Base-by-base conservation (phyloP, 1,140 invertebrate species). In the Aphelenchoides avenae region DNA sequence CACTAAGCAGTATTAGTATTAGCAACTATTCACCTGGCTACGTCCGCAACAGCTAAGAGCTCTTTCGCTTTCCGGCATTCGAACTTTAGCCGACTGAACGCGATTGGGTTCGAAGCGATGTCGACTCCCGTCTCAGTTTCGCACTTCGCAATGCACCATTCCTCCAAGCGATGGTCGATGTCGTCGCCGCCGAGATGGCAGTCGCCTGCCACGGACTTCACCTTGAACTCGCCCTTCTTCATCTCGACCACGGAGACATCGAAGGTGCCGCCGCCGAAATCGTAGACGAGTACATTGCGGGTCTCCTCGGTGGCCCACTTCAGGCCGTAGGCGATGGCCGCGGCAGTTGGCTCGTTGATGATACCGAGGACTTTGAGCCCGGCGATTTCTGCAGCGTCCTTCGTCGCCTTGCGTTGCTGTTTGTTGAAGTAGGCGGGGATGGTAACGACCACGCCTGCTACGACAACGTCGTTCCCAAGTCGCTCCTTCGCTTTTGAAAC, bases 151-250 rank as follows among this genome's bases (percentile, higher is more conserved):
- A 36, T 36, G n/a, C 34, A 51, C 71, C 75, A n/a, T n/a, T n/a
- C n/a, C n/a, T n/a, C n/a, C n/a, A n/a, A n/a, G n/a, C n/a, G n/a
- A 78, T 97, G 96, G 78, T 99, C 95, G 72, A 96, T 95, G 81
- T 96, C 91, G 82, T 95, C 91, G 40, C 91, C 91, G 31, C 91
- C 91, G 29, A 95, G 83, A 77, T 94, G 87, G 4, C 91, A 95
- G 76, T 95, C 91, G 41, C 91, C 91, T 75, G 95, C 95, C 13
- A 91, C 95, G 0, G 91, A 94, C 79, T 94, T 94, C 2, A 96
- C 91, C 80, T 95, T 91, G 78, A 96, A 96, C 0, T 95, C 91
- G 24, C 91, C 91, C 75, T 95, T 94, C 74, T 93, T 89, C 49
- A 95, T 95, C 83, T 95, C 91, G 58, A 96, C 80, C 75, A 96